These are phyloP conservation scores for Argyresthia goedartella DNA, from an alignment of 2,888 invertebrate species.

Conservation along the genomic window DNA sequence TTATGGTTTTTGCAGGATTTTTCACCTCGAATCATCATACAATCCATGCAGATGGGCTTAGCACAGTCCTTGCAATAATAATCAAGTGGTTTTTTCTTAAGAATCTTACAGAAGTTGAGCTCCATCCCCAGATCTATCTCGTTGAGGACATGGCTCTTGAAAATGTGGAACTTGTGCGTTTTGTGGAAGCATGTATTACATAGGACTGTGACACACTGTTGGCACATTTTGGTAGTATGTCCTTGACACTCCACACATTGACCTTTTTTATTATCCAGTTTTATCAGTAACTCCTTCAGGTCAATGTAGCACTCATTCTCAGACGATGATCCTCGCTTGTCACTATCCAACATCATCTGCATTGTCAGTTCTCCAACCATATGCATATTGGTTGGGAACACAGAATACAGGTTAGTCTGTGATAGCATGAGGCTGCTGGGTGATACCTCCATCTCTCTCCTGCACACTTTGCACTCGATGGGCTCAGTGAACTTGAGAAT, in stretches of 20 bases:
- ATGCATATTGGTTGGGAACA: conserved; percentile 45
- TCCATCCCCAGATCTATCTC: conserved; percentile 32
- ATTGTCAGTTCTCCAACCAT: conserved; percentile 49
- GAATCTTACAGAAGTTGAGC: conserved; percentile 32
- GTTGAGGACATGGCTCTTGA: conserved; percentile 45
- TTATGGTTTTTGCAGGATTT: conserved; percentile 56
- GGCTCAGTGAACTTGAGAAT: conserved; percentile 43
- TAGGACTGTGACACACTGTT: conserved; percentile 42
- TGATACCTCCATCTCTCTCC: conserved; percentile 29
- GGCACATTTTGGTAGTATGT: conserved; percentile 42
- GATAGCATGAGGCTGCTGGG: conserved; percentile 19
- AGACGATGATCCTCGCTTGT: too few species aligned
- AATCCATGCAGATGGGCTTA: conserved; percentile 53
- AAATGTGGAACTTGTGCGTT: conserved; percentile 53
- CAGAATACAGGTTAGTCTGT: conserved; percentile 24
- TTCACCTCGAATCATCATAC: conserved; percentile 51
- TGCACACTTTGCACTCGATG: conserved; percentile 62
- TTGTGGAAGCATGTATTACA: conserved; percentile 53
- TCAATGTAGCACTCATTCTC: conserved; percentile 42
- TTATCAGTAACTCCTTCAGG: conserved; percentile 32
- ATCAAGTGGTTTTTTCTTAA: conserved; percentile 40
- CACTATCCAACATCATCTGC: conserved; percentile 31
- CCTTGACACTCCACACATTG: conserved; percentile 44
- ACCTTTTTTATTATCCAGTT: conserved; percentile 27
- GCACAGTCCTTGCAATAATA: conserved; percentile 53